Evolutionary conservation across 2,113 vertebrate genomes (phyloP), one percentile per base, ranked within the genome.

Genomic region (Lagopus muta): DNA sequence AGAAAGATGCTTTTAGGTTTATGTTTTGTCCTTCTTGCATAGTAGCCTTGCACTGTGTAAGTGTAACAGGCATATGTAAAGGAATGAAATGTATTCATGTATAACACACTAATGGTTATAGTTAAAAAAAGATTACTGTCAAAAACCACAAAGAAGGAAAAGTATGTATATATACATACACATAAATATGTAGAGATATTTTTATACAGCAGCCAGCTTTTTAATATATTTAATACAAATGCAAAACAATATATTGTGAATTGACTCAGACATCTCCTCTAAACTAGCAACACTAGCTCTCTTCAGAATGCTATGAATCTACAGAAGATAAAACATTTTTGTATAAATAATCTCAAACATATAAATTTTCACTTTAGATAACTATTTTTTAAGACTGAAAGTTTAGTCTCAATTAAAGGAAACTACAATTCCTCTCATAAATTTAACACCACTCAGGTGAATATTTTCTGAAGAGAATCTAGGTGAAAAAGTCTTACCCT

Each of bases 151-250:
- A 88, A 85, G 20, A 88, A 82, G 36, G 5, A 19, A 15, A 18
- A 73, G 38, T 28, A 54, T 27, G 25, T 25, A 50, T 12, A 4
- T 27, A 78, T 54, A 30, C 9, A 78, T 67, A 36, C 7, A 27
- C 11, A 32, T 8, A n/a, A 6, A 32, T 14, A 61, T 8, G 24
- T 15, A 47, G 30, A 82, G 24, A 45, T 36, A 88, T 86, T 90
- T 93, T 66, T 91, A 86, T 40, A 30, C 55, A 88, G 50, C 50
- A 90, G 57, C 65, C 32, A 69, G 22, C 88, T 78, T 76, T 94
- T 93, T 69, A 85, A 91, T 74, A 75, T 79, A 88, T 73, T 94
- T 94, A 70, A 91, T 84, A 85, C 25, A 81, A 86, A 85, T 32
- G 32, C 52, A 30, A 27, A 89, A 42, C 27, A 50, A 28, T 17